Conservation (phyloP, 2,888 invertebrate species). For the Ellobium chinense region DNA sequence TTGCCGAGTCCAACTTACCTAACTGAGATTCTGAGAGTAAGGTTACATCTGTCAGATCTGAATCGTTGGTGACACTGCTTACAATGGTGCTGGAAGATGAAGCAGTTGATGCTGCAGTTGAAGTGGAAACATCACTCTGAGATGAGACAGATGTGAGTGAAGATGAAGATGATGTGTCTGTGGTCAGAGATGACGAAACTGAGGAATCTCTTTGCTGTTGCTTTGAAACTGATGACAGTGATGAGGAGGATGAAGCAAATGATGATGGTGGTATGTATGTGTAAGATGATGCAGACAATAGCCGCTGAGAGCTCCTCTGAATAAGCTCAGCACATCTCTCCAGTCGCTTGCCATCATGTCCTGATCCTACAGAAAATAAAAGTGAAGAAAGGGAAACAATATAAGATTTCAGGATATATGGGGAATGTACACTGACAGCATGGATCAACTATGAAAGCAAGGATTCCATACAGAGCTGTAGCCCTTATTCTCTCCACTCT, state of each 20-base stretch:
- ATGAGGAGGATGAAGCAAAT: background rate
- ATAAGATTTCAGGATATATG: no score
- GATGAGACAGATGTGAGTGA: background rate
- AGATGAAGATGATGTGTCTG: background rate
- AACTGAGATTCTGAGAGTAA: constrained; percentile 63
- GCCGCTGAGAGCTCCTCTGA: constrained; percentile 57
- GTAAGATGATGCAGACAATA: constrained; percentile 44
- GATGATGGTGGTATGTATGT: background rate
- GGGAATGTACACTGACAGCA: no score
- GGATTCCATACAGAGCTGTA: no score
- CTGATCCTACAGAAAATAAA: constrained; percentile 55
- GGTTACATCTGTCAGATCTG: constrained; percentile 52
- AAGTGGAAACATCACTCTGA: background rate
- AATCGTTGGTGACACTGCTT: constrained; percentile 21
- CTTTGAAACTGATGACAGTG: background rate
- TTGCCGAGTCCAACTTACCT: constrained; percentile 48
- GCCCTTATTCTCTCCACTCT: no score
- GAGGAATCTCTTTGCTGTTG: background rate
- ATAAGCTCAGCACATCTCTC: constrained; percentile 66
- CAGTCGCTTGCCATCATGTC: constrained; percentile 57
- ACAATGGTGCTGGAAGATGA: background rate
- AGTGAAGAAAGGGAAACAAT: no score
- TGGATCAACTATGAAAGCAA: no score
- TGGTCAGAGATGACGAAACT: background rate
- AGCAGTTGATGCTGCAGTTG: background rate